Evolutionary conservation across 1,140 invertebrate genomes (phyloP), one percentile per base, ranked within the genome.

Genomic region (Hydropsyche tenuis): DNA sequence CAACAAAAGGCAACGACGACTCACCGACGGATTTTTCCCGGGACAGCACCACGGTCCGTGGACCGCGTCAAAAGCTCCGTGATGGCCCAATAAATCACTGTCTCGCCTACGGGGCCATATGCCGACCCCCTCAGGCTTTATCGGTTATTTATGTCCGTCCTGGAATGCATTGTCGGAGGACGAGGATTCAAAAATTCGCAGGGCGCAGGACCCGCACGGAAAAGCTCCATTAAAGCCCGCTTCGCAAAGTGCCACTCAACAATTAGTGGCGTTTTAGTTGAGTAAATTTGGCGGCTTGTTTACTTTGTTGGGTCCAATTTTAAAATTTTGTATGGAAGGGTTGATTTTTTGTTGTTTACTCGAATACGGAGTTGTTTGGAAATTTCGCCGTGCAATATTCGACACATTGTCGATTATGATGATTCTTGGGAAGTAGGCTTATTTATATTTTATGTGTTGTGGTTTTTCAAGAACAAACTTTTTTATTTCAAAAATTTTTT

Each of bases 31-130:
- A 70, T 73, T 73, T 76, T 76, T 73, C 48, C 64, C 22, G 62
- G 42, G 30, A 22, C 18, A n/a, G 12, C 18, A 16, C 1, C 18
- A 11, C 7, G 4, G 37, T 3, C 25, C 14, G 48, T 16, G 66
- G 46, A 37, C 56, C 46, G 72, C 75, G 72, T 76, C 75, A 73
- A 76, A 76, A 76, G 75, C 70, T 53, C 62, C 45, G 72, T 73
- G 75, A 73, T 76, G 75, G 66, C 20, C 71, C 75, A 76, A 76
- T 76, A 76, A 76, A 76, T 76, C 75, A 73, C 75, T 73, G 75
- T 73, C 75, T 66, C 65, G 62, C 16, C n/a, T 20, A 43, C 43
- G 65, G 20, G 43, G 30, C n/a, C 53, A 23, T 12, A 48, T 48
- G 3, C 16, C 14, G 14, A 2, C 45, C 56, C 43, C 43, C 11